Evolutionary conservation across 2,888 invertebrate genomes (phyloP).

Genomic region (Drosophila mercatorum): DNA sequence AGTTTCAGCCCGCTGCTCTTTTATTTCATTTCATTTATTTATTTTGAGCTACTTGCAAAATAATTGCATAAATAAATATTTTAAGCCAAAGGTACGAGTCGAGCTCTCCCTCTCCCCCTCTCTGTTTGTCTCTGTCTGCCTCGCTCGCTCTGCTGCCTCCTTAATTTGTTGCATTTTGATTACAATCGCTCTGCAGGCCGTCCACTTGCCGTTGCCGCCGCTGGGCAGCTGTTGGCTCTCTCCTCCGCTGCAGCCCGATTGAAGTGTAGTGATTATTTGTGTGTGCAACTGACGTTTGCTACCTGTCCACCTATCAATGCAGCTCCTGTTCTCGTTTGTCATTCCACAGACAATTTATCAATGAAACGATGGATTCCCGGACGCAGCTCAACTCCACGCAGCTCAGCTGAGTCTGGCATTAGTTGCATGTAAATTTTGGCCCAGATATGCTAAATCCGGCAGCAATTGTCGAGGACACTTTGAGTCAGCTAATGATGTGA

Average conservation of each 20-base stretch:
- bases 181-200: conserved; percentile 69
- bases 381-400: conserved; percentile 6
- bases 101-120: conserved; percentile 20
- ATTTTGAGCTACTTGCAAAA: conserved; percentile 83
- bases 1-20: conserved; percentile 61
- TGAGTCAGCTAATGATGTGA: conserved; percentile 40
- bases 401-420: conserved; percentile 18
- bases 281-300: conserved; percentile 45
- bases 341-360: conserved; percentile 70
- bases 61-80: conserved; percentile 83
- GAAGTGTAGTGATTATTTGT: conserved; percentile 72
- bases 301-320: conserved; percentile 53
- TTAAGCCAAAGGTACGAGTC: conserved; percentile 71
- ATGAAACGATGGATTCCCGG: conserved; percentile 73
- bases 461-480: conserved; percentile 28
- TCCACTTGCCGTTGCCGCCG: conserved; percentile 23
- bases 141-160: conserved; percentile 46
- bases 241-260: conserved; percentile 52
- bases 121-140: conserved; percentile 31
- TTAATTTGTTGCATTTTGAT: conserved; percentile 80
- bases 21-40: conserved; percentile 81
- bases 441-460: conserved; percentile 40
- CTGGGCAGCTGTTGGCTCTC: conserved; percentile 55
- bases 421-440: conserved; percentile 62
- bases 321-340: conserved; percentile 33